Base-by-base conservation (phyloP, 2,113 vertebrate species). In the Murina feae region DNA sequence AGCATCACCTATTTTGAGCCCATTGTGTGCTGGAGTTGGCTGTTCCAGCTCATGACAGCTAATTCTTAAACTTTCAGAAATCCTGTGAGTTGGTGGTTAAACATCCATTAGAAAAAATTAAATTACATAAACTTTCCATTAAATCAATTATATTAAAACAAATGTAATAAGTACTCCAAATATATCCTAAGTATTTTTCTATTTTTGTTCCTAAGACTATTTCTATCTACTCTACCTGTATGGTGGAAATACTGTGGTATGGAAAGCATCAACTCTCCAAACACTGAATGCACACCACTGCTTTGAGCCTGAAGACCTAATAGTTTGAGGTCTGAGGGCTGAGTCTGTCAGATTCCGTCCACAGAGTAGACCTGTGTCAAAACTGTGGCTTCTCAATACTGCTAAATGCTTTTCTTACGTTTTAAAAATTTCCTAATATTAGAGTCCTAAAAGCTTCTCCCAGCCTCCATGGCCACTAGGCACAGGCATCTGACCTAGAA, bases 61-160 rank as follows among this genome's bases (percentile, higher is more conserved):
- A 81, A 4, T 83, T 83, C 17, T 68, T 89, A 89, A 60, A 86
- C 49, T 88, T 80, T n/a, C 42, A 75, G 28, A 83, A 93, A 95
- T 78, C 7, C 58, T 83, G 6, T 51, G 78, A 92, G 21, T 2
- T 37, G 44, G 28, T 55, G 49, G 7, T 75, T 89, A 89, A 95
- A 81, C 18, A 90, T 60, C 9, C 47, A 58, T 83, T 83, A 93
- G 63, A 92, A 80, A 84, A 95, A 86, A 89, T 44, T 51, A 79
- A 63, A 69, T 84, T 37, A 65, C 44, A 42, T 25, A 63, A 75
- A 32, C 6, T 86, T 84, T 83, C 32, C 51, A 37, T 66, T 23
- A 96, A 69, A 81, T 79, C 69, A 76, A 58, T 82, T 47, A 51
- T 79, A 78, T 55, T 82, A 65, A 93, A 91, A 76, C 58, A 87